Evolutionary conservation across 2,888 invertebrate genomes (phyloP).

Genomic region (Rhimphoctona megacephalus): DNA sequence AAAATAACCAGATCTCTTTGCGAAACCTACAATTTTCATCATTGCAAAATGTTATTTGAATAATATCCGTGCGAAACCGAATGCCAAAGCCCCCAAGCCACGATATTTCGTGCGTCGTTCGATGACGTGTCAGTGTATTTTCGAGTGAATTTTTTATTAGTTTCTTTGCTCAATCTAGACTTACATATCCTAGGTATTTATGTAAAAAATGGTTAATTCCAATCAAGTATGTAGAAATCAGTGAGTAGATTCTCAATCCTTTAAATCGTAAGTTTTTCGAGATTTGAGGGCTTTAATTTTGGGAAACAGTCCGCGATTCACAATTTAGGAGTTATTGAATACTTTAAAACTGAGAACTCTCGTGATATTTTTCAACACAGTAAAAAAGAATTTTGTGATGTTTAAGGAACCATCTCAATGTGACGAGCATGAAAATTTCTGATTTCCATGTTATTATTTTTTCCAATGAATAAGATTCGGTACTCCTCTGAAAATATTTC

Average conservation of each 20-base stretch:
- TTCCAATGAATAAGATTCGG: no score
- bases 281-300: no score
- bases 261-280: not conserved
- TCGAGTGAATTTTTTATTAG: not conserved
- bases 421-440: no score
- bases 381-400: no score
- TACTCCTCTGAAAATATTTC: no score
- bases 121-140: slow-evolving; percentile 35
- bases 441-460: no score
- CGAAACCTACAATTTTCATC: slow-evolving; percentile 55
- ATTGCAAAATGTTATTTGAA: slow-evolving; percentile 52
- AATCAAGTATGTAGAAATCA: not conserved
- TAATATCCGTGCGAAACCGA: slow-evolving; percentile 48
- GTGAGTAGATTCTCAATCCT: not conserved
- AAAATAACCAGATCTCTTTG: slow-evolving; percentile 39
- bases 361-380: not conserved
- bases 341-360: not conserved
- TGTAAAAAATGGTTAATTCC: not conserved
- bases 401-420: no score
- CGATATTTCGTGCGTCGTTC: slow-evolving; percentile 40
- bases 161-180: not conserved
- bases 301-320: no score
- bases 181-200: not conserved
- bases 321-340: no score
- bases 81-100: slow-evolving; percentile 9